Evolutionary conservation across 37 sponge, comb jelly and placozoan genomes (phyloP).

Genomic region (Agelas oroides): DNA sequence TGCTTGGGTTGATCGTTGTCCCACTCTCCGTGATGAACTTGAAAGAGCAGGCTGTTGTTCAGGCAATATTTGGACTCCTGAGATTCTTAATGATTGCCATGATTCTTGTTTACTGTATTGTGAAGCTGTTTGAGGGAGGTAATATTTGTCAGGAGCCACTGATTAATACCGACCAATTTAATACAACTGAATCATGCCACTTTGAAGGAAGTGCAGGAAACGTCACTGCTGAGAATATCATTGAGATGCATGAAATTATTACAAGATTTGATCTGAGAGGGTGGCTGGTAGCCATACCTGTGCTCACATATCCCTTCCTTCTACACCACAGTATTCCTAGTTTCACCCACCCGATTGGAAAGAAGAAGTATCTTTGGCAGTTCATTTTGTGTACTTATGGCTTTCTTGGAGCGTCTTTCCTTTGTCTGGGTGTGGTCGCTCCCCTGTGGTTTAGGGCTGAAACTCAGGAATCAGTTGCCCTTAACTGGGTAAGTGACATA

Average conservation of each 20-base stretch:
- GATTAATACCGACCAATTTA: too few species aligned
- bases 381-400: slow-evolving; percentile 56
- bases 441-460: slow-evolving; percentile 72
- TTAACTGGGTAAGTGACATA: slow-evolving; percentile 84
- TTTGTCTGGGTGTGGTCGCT: slow-evolving; percentile 73
- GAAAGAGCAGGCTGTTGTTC: slow-evolving; percentile 87
- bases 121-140: slow-evolving; percentile 26
- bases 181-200: too few species aligned
- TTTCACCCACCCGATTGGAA: slow-evolving; percentile 70
- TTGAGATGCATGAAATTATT: slow-evolving; percentile 16
- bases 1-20: slow-evolving; percentile 76
- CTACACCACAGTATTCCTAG: slow-evolving; percentile 85
- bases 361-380: slow-evolving; percentile 57
- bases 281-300: slow-evolving; percentile 83
- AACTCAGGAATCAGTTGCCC: slow-evolving; percentile 76
- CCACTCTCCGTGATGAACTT: slow-evolving; percentile 72
- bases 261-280: slow-evolving; percentile 48
- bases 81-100: slow-evolving; percentile 71
- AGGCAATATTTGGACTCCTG: slow-evolving; percentile 73
- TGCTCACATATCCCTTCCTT: slow-evolving; percentile 81
- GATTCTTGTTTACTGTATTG: slow-evolving; percentile 73
- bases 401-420: slow-evolving; percentile 48
- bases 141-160: not conserved
- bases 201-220: too few species aligned
- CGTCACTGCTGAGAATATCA: too few species aligned